phyloP scores from a whole-genome alignment of 2,888 invertebrate species.

The Torymus tubicola region DNA sequence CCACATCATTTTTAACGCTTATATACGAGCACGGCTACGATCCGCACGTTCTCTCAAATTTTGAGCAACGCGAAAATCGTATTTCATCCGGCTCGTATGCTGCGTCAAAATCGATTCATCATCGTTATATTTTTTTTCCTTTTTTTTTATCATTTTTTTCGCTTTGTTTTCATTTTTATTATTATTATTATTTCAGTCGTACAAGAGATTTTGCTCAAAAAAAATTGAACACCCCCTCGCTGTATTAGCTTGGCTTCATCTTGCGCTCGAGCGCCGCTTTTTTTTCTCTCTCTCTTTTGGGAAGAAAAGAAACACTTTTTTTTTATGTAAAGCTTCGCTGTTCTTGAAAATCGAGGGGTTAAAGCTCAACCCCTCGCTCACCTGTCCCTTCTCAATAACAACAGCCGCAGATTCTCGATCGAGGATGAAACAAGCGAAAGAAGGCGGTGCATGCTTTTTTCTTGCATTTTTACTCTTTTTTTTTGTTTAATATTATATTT shows the following conservation, averaged over 20 bases:
- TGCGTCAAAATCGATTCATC: constrained; percentile 19
- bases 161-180: constrained; percentile 20
- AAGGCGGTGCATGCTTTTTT: constrained; percentile 57
- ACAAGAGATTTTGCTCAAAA: constrained; percentile 65
- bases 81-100: not conserved
- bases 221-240: constrained; percentile 55
- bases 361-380: not conserved
- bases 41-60: constrained; percentile 27
- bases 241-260: constrained; percentile 41
- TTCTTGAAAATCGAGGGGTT: constrained; percentile 12
- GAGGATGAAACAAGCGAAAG: constrained; percentile 52
- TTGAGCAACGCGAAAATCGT: not conserved
- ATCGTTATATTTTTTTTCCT: constrained; percentile 39
- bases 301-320: constrained; percentile 33
- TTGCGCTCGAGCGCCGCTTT: constrained; percentile 17
- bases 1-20: constrained; percentile 48
- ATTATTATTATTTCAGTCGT: constrained; percentile 51
- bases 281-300: not conserved
- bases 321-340: constrained; percentile 32
- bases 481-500: constrained; percentile 31
- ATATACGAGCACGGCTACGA: not conserved
- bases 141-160: constrained; percentile 46
- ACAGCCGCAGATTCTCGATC: constrained; percentile 41
- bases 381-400: constrained; percentile 12
- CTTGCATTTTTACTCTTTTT: constrained; percentile 52